Evolutionary conservation across 2,888 invertebrate species (phyloP), one percentile per base, ranked within the genome.

Genomic region (Cerastis leucographa): DNA sequence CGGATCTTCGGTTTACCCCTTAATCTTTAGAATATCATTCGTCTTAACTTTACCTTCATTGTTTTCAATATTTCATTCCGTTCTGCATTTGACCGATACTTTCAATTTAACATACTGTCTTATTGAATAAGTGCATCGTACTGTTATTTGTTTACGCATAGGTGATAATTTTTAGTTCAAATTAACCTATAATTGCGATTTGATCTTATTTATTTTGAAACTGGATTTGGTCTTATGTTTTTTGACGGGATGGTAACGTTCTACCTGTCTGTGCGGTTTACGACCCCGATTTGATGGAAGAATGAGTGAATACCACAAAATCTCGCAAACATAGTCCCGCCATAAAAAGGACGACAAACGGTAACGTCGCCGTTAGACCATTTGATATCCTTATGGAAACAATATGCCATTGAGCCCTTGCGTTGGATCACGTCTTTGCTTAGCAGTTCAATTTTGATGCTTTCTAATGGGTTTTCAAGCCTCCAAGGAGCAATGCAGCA

Each of bases 161-260:
- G 1, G 25, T 49, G 46, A 35, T 67, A 51, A 71, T 72, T 1
- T 56, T 44, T 44, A 62, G 62, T 62, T 62, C 40, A 44, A 74
- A 74, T 74, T 25, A 73, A 46, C 25, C 17, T 29, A 54, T 17
- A 44, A 62, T 17, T n/a, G 14, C 62, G 42, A 74, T 44, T 17
- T 44, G 22, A 51, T n/a, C 8, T 35, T 68, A 35, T 56, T 35
- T 65, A 42, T 19, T 25, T 44, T 42, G 2, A 25, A 42, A 66
- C 17, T 42, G 51, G 42, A 22, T 72, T 29, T 54, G 5, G 54
- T 56, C 14, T 42, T 40, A 6, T 17, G 12, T 12, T 22, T 66
- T 25, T 65, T 65, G 25, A 72, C 17, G 17, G 42, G 40, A 61
- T n/a, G 17, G 17, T 42, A 29, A 29, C 42, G 9, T 61, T 61